Percentiles rank a stretch among this genome's conserved stretches.
Evolutionary conservation across 1,140 invertebrate genomes (phyloP).

Genomic region (Phenacoccus solenopsis): DNA sequence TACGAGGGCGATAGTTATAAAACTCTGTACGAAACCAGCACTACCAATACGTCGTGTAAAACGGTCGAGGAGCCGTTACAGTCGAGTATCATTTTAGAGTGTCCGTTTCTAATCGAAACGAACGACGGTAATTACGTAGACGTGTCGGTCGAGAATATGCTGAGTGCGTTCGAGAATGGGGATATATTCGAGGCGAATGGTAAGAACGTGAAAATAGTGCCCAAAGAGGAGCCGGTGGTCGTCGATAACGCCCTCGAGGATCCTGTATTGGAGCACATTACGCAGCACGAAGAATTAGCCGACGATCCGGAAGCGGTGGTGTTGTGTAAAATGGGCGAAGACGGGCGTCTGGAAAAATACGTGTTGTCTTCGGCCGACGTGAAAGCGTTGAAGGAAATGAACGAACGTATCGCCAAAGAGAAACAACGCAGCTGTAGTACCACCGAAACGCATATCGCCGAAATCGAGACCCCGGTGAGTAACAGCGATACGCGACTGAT

Average conservation of each 20-base stretch:
- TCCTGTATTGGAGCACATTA: neutral
- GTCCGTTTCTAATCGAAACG: neutral
- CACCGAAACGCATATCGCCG: neutral
- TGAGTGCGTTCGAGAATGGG: neutral
- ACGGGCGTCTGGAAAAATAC: slow-evolving; percentile 29
- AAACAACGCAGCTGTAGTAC: neutral
- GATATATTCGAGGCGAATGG: too few species aligned
- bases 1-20: too few species aligned
- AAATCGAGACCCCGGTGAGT: neutral
- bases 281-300: slow-evolving; percentile 20
- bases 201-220: neutral
- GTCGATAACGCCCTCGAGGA: neutral
- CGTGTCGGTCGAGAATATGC: slow-evolving; percentile 5
- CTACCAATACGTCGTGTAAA: neutral
- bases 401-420: neutral
- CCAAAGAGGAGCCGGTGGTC: neutral
- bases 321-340: slow-evolving; percentile 27
- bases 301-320: slow-evolving; percentile 29
- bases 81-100: neutral
- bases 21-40: too few species aligned
- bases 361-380: slow-evolving; percentile 29
- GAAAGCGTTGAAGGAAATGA: slow-evolving; percentile 18
- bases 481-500: neutral
- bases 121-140: neutral
- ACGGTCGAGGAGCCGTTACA: neutral